Conservation (phyloP, 2,113 vertebrate species). For the Ciconia boyciana region DNA sequence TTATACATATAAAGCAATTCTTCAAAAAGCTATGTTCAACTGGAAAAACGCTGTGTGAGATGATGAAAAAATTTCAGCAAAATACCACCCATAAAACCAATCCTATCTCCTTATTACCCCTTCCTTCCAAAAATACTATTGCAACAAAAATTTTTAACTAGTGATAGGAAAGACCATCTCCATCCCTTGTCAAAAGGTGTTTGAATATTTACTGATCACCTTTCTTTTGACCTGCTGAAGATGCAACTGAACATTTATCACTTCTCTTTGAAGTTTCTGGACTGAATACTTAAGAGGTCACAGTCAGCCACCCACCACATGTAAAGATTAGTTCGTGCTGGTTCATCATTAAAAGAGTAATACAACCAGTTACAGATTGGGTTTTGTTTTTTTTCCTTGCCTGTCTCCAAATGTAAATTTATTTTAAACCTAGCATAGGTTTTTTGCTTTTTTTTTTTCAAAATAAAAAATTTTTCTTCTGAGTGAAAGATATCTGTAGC, state of each 20-base stretch:
- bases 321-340: background rate
- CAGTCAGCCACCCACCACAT: background rate
- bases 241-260: background rate
- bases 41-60: background rate
- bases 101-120: background rate
- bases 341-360: background rate
- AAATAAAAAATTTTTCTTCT: background rate
- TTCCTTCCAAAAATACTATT: background rate
- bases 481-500: background rate
- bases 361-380: background rate
- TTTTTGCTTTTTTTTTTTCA: background rate
- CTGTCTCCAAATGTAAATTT: background rate
- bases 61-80: background rate
- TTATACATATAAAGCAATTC: background rate
- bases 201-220: background rate
- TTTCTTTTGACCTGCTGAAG: background rate
- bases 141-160: background rate
- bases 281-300: background rate
- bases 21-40: background rate
- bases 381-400: background rate
- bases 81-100: background rate
- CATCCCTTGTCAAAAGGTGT: background rate
- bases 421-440: background rate
- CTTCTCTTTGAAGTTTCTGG: background rate
- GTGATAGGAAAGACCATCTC: background rate